Conservation (phyloP, 2,888 invertebrate genomes). For the Agriopis marginaria region DNA sequence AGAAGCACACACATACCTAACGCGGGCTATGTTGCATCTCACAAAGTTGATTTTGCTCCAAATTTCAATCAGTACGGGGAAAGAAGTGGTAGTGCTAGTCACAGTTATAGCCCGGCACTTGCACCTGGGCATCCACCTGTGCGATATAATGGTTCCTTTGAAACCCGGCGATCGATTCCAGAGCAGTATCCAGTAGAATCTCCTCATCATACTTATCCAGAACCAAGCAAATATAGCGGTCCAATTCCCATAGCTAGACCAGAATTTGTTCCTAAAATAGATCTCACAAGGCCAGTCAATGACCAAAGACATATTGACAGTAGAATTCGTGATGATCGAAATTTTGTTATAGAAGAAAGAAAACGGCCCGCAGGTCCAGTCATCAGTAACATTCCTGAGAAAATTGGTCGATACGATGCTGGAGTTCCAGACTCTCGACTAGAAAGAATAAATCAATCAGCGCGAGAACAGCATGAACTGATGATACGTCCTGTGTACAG, state of each 20-base stretch:
- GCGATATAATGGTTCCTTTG: constrained; percentile 73
- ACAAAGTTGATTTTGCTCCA: constrained; percentile 93
- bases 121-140: constrained; percentile 62
- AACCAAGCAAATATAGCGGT: constrained; percentile 67
- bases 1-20: constrained; percentile 59
- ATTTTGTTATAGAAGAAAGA: constrained; percentile 77
- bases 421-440: constrained; percentile 79
- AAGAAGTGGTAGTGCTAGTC: constrained; percentile 60
- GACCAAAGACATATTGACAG: constrained; percentile 70
- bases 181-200: constrained; percentile 73
- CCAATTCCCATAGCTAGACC: constrained; percentile 61
- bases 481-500: constrained; percentile 80
- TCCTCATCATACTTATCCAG: constrained; percentile 68
- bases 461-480: constrained; percentile 76
- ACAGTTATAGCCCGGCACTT: constrained; percentile 57
- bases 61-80: constrained; percentile 88
- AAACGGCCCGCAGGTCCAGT: constrained; percentile 76
- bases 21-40: constrained; percentile 77
- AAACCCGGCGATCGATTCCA: constrained; percentile 60
- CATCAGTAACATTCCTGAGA: constrained; percentile 82
- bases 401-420: constrained; percentile 79
- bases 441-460: constrained; percentile 72
- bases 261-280: constrained; percentile 80
- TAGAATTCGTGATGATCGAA: constrained; percentile 75
- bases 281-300: constrained; percentile 71